Conservation (phyloP, 2,888 invertebrate genomes). For the Melipona beecheii region DNA sequence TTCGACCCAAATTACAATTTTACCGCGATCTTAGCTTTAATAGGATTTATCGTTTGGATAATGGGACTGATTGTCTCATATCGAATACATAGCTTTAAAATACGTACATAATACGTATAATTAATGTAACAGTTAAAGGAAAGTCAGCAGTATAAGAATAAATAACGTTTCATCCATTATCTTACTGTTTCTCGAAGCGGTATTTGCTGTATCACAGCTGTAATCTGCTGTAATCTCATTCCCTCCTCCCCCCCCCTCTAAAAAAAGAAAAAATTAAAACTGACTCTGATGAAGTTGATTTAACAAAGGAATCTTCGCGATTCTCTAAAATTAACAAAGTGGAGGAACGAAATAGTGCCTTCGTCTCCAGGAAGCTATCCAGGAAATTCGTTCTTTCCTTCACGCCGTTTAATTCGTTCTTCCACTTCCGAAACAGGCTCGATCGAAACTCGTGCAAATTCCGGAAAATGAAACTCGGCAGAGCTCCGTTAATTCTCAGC, state of each 20-base stretch:
- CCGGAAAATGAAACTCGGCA: not conserved
- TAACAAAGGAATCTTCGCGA: not conserved
- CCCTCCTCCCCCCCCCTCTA: too few species aligned
- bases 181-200: not conserved
- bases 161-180: not conserved
- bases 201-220: not conserved
- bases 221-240: not conserved
- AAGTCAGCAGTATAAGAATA: not conserved
- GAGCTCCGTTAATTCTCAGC: not conserved
- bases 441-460: not conserved
- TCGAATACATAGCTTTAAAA: conserved; percentile 4
- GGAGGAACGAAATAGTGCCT: too few species aligned
- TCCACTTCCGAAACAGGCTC: not conserved
- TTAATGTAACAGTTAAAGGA: not conserved
- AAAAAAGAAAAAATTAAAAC: not conserved
- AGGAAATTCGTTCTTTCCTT: not conserved
- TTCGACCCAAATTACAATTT: conserved; percentile 52
- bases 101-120: not conserved
- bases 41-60: conserved; percentile 33
- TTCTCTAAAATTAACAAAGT: not conserved
- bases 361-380: not conserved
- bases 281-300: not conserved
- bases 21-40: conserved; percentile 22
- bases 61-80: conserved; percentile 25
- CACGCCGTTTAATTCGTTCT: not conserved